Evolutionary conservation across 2,797 vertebrate genomes (phyloP).

Genomic region (Epinephelus coioides): DNA sequence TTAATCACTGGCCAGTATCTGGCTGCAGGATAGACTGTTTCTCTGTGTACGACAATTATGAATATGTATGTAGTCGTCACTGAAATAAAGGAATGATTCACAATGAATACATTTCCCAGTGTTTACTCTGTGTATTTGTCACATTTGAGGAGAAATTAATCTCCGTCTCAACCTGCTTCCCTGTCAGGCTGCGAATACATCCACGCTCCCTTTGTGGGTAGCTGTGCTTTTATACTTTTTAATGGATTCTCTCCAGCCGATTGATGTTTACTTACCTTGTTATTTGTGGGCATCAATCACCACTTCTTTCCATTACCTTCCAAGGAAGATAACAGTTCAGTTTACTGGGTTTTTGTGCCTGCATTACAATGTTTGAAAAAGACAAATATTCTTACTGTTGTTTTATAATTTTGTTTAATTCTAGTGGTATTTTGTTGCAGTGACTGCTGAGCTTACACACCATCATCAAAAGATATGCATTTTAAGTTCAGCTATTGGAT

Average conservation of each 20-base stretch:
- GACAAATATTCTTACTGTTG: neutral
- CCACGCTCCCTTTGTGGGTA: neutral
- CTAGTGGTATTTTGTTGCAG: neutral
- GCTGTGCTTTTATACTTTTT: neutral
- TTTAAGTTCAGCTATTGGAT: neutral
- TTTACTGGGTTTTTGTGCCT: neutral
- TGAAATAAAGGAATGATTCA: constrained; percentile 8
- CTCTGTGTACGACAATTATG: neutral
- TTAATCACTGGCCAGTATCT: neutral
- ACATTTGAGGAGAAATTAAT: constrained; percentile 9
- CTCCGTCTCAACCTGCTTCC: neutral
- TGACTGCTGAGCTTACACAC: neutral
- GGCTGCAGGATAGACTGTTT: neutral
- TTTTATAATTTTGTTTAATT: neutral
- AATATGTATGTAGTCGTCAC: neutral
- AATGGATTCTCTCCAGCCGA: neutral
- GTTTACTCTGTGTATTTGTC: neutral
- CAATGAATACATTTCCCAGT: neutral
- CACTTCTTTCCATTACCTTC: neutral
- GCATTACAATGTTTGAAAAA: neutral
- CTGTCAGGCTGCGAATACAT: neutral
- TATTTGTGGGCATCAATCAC: neutral
- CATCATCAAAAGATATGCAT: neutral
- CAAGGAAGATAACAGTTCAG: neutral
- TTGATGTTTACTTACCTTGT: neutral